Base-by-base conservation (phyloP, 2,888 invertebrate genomes). In the Plebejus anna region DNA sequence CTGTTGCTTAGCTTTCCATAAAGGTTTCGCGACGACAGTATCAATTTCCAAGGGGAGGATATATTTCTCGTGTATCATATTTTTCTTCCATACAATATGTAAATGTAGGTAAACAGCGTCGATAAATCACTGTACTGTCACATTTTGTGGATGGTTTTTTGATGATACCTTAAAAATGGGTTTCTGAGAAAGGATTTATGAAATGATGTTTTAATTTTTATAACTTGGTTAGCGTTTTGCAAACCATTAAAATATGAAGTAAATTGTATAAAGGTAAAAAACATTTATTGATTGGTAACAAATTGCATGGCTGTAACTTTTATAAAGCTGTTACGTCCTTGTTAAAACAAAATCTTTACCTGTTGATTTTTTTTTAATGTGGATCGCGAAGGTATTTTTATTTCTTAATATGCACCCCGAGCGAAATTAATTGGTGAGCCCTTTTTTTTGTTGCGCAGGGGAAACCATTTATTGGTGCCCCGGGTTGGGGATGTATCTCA, bases 131-230 rank as follows among this genome's bases (percentile, higher is more conserved):
- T 36, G 66, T 66, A 3, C 66, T 36, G 16, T 13, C 66, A 36
- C 5, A 66, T 32, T 66, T 66, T 66, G 66, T 13, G 5, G 32
- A 66, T 32, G 32, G 32, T 9, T 36, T 66, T 66, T 66, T 66
- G 66, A 66, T 66, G 32, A 66, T 32, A 66, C 66, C 32, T 66
- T 61, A 66, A 66, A 66, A 66, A 32, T 66, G 32, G 28, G 32
- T 66, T 66, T 66, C 66, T 66, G 11, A 32, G 13, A 32, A 11
- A 3, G 66, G 32, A 66, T 66, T 66, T 66, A 11, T 66, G 13
- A 66, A 32, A 32, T 32, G 4, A 32, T 32, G 13, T 13, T 66
- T 66, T 32, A 13, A 66, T 13, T 66, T 32, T 66, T 32, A 13
- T 61, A 66, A 9, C 22, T 61, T n/a, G n/a, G 22, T n/a, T 1